Base-by-base conservation (phyloP, 2,797 vertebrate species). In the Anabacerthia variegaticeps region DNA sequence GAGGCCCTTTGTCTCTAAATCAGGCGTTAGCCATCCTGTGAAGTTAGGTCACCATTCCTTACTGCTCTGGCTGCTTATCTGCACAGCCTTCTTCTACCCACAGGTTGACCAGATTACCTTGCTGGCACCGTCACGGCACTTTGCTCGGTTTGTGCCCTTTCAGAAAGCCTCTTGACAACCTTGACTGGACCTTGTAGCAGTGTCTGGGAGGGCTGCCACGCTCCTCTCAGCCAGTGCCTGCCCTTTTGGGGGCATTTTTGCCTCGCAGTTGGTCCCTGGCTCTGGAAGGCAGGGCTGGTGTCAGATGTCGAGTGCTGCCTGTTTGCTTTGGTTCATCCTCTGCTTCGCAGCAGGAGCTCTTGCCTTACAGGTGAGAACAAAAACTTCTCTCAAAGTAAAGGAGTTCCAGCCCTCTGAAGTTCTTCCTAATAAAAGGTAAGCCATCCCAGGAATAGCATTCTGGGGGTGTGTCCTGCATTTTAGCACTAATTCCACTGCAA, bases 11-110 rank as follows among this genome's bases (percentile, higher is more conserved):
- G 54, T 59, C 7, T 10, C 2, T n/a, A 58, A 71, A 22, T 19
- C 80, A 51, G 59, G 32, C 41, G n/a, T 3, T 24, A 52, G 27
- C 34, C 8, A 20, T 68, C 61, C 19, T 19, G 77, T 69, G 55
- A 37, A 69, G 62, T 34, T 9, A 49, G 39, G 16, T 44, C 32
- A 5, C 12, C 56, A 55, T 41, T 81, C 65, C 62, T 58, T 58
- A 6, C 13, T 44, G 22, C 4, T 77, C 41, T 41, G 23, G 24
- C 9, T 12, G 17, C 18, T 18, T 26, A 26, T 43, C 68, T 82
- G 32, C 41, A 73, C 44, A 75, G 79, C 51, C 36, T 92, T 82
- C 84, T 97, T 69, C 84, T 46, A n/a, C 52, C 92, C 69, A 66
- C 5, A 62, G 67, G 66, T 11, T 18, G 65, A 87, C 66, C 81